Evolutionary conservation across 2,797 vertebrate species (phyloP), one percentile per base, ranked within the genome.

Genomic region (Bryconaethiops microstoma): DNA sequence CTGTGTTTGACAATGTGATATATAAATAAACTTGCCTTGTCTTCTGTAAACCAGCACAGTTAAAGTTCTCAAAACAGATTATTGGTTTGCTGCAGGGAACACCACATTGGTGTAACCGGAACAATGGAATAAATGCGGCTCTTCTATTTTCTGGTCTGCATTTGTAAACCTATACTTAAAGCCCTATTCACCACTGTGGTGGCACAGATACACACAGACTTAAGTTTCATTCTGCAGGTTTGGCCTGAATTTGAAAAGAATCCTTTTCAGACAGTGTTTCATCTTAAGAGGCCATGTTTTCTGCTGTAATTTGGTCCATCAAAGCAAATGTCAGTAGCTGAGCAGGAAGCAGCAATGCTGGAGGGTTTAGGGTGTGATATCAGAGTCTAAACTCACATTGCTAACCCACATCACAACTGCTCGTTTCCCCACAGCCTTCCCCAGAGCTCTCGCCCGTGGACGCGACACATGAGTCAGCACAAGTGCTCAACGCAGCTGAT

Each of bases 401-500:
- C 64, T 40, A 67, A 65, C 63, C 35, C 35, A 40, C 63, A 40
- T 67, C 63, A 40, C n/a, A 67, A n/a, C 8, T 6, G 64, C 19
- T 67, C 40, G 48, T 23, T 45, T 69, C 67, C 14, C 19, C 19
- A 16, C n/a, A 4, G 67, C 67, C 67, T 69, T 4, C 0, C 9
- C 19, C 10, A n/a, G 48, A 19, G 8, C 42, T 7, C 2, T 71
- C 2, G 40, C 2, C n/a, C 16, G 10, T 48, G 19, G 6, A 45
- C n/a, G 25, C 68, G 4, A 12, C 23, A 17, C 69, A 29, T 71
- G 69, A 71, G 48, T 71, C 69, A 71, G 48, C 21, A 35, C 21
- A 25, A 71, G 45, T 6, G 12, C n/a, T 16, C 48, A 17, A 10
- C 29, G 21, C 23, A 71, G 23, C 50, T 52, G 69, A 71, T 25